phyloP scores from a whole-genome alignment of 2,113 vertebrate genomes.

The Thinocorus orbignyianus region DNA sequence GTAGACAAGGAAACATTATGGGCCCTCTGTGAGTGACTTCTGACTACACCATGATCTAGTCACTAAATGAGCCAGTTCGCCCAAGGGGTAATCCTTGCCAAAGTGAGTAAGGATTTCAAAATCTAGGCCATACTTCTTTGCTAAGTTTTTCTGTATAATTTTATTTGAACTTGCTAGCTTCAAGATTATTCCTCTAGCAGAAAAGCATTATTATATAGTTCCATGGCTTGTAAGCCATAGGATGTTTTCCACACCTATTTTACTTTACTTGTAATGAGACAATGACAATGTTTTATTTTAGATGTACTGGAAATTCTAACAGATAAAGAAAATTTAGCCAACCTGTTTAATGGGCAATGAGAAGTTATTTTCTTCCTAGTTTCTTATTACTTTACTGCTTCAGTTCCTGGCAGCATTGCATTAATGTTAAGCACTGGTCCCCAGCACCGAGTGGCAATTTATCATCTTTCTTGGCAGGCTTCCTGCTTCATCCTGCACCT shows the following conservation, averaged over 20 bases:
- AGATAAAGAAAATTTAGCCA: background rate
- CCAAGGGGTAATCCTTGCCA: background rate
- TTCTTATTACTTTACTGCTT: slow-evolving; percentile 63
- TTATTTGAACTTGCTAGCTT: background rate
- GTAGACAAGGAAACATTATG: background rate
- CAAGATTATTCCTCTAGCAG: background rate
- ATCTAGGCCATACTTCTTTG: background rate
- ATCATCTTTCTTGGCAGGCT: slow-evolving; percentile 87
- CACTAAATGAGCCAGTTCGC: background rate
- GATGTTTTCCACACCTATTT: background rate
- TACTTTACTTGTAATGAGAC: background rate
- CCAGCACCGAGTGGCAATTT: slow-evolving; percentile 73
- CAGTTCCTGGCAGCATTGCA: slow-evolving; percentile 63
- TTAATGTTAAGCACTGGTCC: slow-evolving; percentile 59
- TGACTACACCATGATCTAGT: background rate
- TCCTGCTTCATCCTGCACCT: slow-evolving; percentile 83
- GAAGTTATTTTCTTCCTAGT: slow-evolving; percentile 55
- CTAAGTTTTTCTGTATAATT: background rate
- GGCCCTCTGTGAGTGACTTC: background rate
- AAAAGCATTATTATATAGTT: background rate
- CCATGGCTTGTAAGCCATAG: background rate
- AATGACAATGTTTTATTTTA: background rate
- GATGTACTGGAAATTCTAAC: background rate
- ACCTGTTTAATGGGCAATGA: slow-evolving; percentile 22
- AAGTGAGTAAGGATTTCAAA: background rate